Percentiles rank a stretch among this genome's conserved stretches.
Evolutionary conservation across 2,113 vertebrate species (phyloP).

Genomic region (Clupea harengus): DNA sequence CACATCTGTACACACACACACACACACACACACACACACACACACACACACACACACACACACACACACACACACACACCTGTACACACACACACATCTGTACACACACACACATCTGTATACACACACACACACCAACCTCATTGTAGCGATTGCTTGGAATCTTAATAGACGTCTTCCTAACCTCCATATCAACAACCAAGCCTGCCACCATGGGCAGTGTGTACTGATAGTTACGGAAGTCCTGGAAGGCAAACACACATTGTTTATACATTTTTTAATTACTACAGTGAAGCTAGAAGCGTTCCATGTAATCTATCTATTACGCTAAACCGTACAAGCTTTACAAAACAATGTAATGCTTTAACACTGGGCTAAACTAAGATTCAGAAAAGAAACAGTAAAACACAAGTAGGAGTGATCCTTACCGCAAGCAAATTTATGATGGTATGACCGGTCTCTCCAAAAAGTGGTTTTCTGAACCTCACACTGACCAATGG

Average conservation of each 20-base stretch:
- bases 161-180: slow-evolving; percentile 96
- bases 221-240: slow-evolving; percentile 98
- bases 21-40: too few relatives aligned
- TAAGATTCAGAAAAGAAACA: too few relatives aligned
- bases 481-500: slow-evolving; percentile 97
- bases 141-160: slow-evolving; percentile 98
- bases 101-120: too few relatives aligned
- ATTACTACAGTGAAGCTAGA: too few relatives aligned
- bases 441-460: slow-evolving; percentile 98
- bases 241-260: slow-evolving; percentile 77
- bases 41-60: too few relatives aligned
- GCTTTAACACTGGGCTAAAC: neutral
- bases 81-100: too few relatives aligned
- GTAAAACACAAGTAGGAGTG: neutral
- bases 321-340: neutral
- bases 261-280: too few relatives aligned
- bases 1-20: too few relatives aligned
- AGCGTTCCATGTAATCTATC: too few relatives aligned
- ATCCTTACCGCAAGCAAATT: slow-evolving; percentile 94
- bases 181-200: slow-evolving; percentile 97
- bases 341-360: too few relatives aligned
- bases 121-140: slow-evolving; percentile 79
- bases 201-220: slow-evolving; percentile 91
- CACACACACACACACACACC: too few relatives aligned
- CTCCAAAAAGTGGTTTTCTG: slow-evolving; percentile 95